phyloP scores from a whole-genome alignment of 2,888 invertebrate species.

The Netelia inedita region DNA sequence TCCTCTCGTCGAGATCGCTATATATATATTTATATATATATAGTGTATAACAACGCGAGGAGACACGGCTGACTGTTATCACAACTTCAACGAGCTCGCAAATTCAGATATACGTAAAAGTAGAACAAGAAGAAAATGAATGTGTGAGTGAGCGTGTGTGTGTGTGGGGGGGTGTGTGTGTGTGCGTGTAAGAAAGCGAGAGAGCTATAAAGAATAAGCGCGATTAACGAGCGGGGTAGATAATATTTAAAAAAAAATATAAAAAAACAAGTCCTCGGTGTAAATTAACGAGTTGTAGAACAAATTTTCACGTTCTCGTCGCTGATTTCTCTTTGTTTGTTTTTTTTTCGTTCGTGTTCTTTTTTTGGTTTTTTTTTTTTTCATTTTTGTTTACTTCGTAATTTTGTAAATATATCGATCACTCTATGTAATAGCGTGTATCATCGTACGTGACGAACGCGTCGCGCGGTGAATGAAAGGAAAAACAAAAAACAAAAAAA shows the following conservation, averaged over 20 bases:
- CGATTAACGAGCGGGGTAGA: constrained; percentile 55
- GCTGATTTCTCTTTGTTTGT: constrained; percentile 41
- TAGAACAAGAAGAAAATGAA: constrained; percentile 46
- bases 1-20: constrained; percentile 60
- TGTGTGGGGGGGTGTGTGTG: constrained; percentile 23
- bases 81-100: constrained; percentile 64
- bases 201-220: constrained; percentile 34
- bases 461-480: constrained; percentile 32
- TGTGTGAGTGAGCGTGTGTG: constrained; percentile 38
- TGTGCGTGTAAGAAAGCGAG: constrained; percentile 31
- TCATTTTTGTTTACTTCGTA: not conserved
- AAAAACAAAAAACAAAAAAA: constrained; percentile 21
- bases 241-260: constrained; percentile 35
- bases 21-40: constrained; percentile 58
- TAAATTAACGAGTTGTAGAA: constrained; percentile 66
- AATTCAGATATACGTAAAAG: constrained; percentile 68
- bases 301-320: constrained; percentile 62
- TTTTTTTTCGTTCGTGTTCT: not conserved
- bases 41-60: constrained; percentile 54
- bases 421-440: constrained; percentile 34
- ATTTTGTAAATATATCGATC: constrained; percentile 12
- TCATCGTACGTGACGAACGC: constrained; percentile 22
- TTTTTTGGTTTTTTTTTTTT: constrained; percentile 22
- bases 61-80: constrained; percentile 60
- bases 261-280: constrained; percentile 58